phyloP scores from a whole-genome alignment of 2,888 invertebrate species.

The Eremobia ochroleuca region DNA sequence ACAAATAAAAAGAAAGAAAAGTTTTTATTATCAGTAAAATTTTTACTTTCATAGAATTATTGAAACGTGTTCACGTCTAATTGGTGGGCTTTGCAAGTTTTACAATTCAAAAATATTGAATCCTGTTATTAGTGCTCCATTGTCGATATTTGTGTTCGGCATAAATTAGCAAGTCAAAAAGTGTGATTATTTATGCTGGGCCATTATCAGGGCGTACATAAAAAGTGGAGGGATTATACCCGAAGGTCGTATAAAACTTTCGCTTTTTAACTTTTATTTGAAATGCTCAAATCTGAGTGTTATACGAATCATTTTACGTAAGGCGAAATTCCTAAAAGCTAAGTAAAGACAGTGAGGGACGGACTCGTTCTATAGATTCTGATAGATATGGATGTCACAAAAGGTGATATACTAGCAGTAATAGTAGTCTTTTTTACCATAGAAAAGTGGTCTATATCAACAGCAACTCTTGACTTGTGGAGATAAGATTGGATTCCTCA shows the following conservation, averaged over 20 bases:
- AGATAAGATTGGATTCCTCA: neutral
- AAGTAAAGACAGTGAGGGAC: neutral
- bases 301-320: constrained; percentile 6
- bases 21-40: constrained; percentile 34
- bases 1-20: constrained; percentile 29
- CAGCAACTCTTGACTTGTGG: neutral
- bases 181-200: constrained; percentile 58
- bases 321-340: neutral
- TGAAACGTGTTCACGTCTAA: constrained; percentile 41
- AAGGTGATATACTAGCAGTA: neutral
- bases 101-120: constrained; percentile 48
- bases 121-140: constrained; percentile 54
- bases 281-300: constrained; percentile 30
- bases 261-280: constrained; percentile 19
- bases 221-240: constrained; percentile 46
- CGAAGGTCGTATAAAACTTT: constrained; percentile 52
- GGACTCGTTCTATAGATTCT: neutral
- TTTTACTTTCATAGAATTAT: constrained; percentile 51
- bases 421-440: neutral
- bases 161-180: constrained; percentile 61
- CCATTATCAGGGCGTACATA: constrained; percentile 56
- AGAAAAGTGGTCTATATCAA: neutral
- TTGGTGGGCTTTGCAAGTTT: constrained; percentile 43
- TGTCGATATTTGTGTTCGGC: constrained; percentile 55
- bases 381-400: neutral